Percentiles rank a stretch among this genome's conserved stretches.
phyloP scores from a whole-genome alignment of 2,113 vertebrate species.

The Macquaria ambigua region DNA sequence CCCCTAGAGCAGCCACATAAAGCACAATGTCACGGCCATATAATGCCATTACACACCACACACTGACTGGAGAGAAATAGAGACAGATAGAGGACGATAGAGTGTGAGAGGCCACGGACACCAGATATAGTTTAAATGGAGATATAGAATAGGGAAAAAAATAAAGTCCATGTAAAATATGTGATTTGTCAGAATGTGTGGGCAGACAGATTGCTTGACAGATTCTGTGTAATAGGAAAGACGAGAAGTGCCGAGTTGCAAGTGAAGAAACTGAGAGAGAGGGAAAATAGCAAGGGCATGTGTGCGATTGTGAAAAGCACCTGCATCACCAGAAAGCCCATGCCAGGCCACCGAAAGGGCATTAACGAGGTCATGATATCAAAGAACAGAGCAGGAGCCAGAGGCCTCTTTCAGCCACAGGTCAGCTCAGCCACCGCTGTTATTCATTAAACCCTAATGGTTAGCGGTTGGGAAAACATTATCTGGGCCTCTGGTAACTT shows the following conservation, averaged over 20 bases:
- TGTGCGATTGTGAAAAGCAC: conserved; percentile 50
- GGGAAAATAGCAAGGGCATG: conserved; percentile 28
- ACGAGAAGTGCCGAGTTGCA: background rate
- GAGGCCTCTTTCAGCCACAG: conserved; percentile 52
- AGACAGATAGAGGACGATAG: background rate
- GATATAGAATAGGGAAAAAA: background rate
- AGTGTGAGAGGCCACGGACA: background rate
- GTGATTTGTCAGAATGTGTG: conserved; percentile 14
- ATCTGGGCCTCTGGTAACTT: conserved; percentile 59
- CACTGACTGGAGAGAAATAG: conserved; percentile 5
- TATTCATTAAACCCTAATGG: conserved; percentile 81
- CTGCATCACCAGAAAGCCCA: conserved; percentile 55
- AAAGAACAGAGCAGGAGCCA: conserved; percentile 61
- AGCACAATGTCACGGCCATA: conserved; percentile 59
- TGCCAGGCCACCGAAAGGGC: conserved; percentile 48
- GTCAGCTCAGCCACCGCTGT: conserved; percentile 70
- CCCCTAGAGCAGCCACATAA: conserved; percentile 26
- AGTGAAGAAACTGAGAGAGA: background rate
- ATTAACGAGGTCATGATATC: conserved; percentile 62
- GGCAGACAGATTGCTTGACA: conserved; percentile 8
- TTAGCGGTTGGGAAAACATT: conserved; percentile 78
- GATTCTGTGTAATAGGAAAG: background rate
- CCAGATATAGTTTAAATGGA: background rate
- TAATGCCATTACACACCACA: conserved; percentile 54
- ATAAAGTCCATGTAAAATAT: conserved; percentile 9